phyloP scores from a whole-genome alignment of 2,797 vertebrate genomes.

The Macropodus opercularis region DNA sequence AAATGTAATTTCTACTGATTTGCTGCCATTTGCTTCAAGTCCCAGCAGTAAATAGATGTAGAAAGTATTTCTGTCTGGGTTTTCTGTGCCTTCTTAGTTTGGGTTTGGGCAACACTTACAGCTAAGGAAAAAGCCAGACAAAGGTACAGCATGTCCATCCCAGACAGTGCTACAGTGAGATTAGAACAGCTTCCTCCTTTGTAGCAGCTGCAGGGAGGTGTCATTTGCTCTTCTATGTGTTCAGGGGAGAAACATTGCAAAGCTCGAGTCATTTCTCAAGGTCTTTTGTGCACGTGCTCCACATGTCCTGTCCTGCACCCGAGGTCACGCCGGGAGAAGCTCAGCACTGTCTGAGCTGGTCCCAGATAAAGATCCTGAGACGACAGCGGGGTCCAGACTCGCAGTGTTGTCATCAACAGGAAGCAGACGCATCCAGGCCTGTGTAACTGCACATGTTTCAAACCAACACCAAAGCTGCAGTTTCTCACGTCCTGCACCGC shows the following conservation, averaged over 20 bases:
- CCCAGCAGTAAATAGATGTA: not conserved
- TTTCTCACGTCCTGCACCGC: slow-evolving; percentile 2
- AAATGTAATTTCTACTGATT: not conserved
- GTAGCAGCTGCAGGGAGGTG: slow-evolving; percentile 57
- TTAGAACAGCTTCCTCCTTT: slow-evolving; percentile 45
- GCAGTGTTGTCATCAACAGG: slow-evolving; percentile 18
- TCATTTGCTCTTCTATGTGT: slow-evolving; percentile 47
- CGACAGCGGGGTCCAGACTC: not conserved
- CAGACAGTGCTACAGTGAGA: slow-evolving; percentile 49
- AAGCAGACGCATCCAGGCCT: slow-evolving; percentile 6
- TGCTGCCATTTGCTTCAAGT: not conserved
- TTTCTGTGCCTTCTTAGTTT: not conserved
- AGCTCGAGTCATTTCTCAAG: slow-evolving; percentile 35
- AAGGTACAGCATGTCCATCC: slow-evolving; percentile 25
- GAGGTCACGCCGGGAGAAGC: slow-evolving; percentile 14
- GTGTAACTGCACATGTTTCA: slow-evolving; percentile 5
- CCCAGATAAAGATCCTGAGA: slow-evolving; percentile 39
- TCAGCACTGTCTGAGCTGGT: slow-evolving; percentile 34
- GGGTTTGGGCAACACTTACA: not conserved
- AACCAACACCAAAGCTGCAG: not conserved
- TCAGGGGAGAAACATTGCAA: slow-evolving; percentile 30
- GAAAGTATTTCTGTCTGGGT: not conserved
- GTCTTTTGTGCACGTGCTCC: slow-evolving; percentile 21
- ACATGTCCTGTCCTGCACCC: slow-evolving; percentile 21
- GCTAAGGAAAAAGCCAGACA: slow-evolving; percentile 21